Evolutionary conservation across 2,888 invertebrate genomes (phyloP).

Genomic region (Syritta pipiens): DNA sequence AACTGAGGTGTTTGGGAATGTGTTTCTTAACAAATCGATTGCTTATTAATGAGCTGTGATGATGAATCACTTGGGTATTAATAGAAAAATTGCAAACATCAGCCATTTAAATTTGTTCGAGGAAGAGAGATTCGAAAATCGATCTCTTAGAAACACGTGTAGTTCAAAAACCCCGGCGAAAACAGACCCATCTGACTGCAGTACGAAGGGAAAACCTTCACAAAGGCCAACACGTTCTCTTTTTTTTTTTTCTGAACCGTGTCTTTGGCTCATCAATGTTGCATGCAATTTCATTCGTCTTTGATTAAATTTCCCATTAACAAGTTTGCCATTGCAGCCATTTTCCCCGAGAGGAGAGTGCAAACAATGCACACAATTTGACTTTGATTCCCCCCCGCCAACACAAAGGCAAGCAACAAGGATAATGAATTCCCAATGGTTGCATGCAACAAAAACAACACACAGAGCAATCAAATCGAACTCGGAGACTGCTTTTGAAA

Average conservation of each 20-base stretch:
- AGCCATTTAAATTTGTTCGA: too few species aligned
- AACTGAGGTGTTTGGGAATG: slow-evolving; percentile 24
- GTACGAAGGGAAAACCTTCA: slow-evolving; percentile 16
- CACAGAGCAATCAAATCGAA: slow-evolving; percentile 7
- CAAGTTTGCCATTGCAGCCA: slow-evolving; percentile 56
- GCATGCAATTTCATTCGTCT: slow-evolving; percentile 63
- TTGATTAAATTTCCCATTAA: slow-evolving; percentile 66
- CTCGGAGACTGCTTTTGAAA: slow-evolving; percentile 16
- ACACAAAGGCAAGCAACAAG: slow-evolving; percentile 42
- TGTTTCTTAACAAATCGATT: slow-evolving; percentile 11
- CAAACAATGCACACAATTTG: slow-evolving; percentile 51
- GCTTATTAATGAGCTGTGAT: slow-evolving; percentile 12
- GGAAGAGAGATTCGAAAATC: too few species aligned
- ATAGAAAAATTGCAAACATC: neutral
- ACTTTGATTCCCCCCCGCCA: slow-evolving; percentile 57
- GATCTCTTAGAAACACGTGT: too few species aligned
- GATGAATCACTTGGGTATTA: neutral
- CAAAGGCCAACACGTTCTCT: slow-evolving; percentile 57
- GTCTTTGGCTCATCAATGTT: slow-evolving; percentile 49
- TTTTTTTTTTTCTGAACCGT: too few species aligned
- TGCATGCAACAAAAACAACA: slow-evolving; percentile 52
- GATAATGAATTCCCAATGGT: slow-evolving; percentile 67
- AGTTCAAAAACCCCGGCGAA: neutral
- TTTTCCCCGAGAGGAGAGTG: slow-evolving; percentile 11
- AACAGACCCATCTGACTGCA: neutral